Evolutionary conservation across 2,113 vertebrate species (phyloP), one percentile per base, ranked within the genome.

Genomic region (Dermatemys mawii): DNA sequence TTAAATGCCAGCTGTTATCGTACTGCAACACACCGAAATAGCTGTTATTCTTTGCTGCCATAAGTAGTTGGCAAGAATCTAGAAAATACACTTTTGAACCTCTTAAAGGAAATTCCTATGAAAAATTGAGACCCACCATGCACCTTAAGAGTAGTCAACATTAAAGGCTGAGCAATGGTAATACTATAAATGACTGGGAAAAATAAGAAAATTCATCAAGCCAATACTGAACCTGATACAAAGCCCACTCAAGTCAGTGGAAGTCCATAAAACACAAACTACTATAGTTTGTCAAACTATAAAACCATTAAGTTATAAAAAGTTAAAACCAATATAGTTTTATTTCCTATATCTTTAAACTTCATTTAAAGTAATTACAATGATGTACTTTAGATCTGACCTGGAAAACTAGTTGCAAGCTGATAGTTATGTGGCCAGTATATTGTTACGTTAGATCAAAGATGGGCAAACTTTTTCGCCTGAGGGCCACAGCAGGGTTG

Each of bases 21-120:
- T 38, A 90, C 85, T 1, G 1, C 54, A 94, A 48, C 87, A 94
- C 85, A 91, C 85, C n/a, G 90, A 94, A 94, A 60, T 91, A 90
- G 32, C 27, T 81, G 32, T 22, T 73, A 21, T 75, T 94, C 55
- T 29, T 27, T 87, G 55, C n/a, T 91, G 38, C 89, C 79, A 88
- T 54, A 90, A 92, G 88, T 70, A 70, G 63, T 67, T 91, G 44
- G 24, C 29, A 51, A 6, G 32, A 49, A 76, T 83, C 89, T 83
- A 91, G 67, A 84, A 29, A 91, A 48, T 6, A 76, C 5, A 44
- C 44, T 46, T 13, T 76, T 46, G 73, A 76, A 83, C 2, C 21
- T 83, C 78, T 57, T 78, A 87, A 81, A 48, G 24, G 53, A 91
- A 94, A 86, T 60, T 63, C 82, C 49, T 1, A 0, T 44, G 75